Evolutionary conservation across 2,888 invertebrate genomes (phyloP).

Genomic region (Drosophila leonis): DNA sequence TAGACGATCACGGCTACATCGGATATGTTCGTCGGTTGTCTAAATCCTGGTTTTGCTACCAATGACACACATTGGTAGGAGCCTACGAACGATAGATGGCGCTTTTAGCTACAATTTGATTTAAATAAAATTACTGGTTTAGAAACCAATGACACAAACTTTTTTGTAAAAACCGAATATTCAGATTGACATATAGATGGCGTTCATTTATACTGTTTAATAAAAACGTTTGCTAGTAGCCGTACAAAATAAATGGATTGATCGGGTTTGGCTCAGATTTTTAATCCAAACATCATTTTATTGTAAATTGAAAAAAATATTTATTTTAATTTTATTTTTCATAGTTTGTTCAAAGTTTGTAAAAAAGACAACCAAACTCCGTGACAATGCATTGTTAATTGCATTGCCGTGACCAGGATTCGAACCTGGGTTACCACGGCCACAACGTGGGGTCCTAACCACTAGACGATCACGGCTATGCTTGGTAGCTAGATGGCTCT

Average conservation of each 20-base stretch:
- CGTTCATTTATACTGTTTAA: background rate
- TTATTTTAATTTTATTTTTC: no score
- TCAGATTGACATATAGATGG: background rate
- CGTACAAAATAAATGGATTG: no score
- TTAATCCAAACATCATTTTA: no score
- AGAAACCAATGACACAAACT: background rate
- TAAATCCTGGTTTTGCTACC: constrained; percentile 86
- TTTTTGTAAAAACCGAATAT: background rate
- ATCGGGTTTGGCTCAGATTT: background rate
- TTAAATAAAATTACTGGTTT: background rate
- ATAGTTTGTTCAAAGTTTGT: no score
- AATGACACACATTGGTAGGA: background rate
- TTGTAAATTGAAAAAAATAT: no score
- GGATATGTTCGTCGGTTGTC: constrained; percentile 61
- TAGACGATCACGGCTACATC: constrained; percentile 84
- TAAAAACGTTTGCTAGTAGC: no score
- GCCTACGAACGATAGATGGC: constrained; percentile 23
- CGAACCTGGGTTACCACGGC: constrained; percentile 85
- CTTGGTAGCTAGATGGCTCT: background rate
- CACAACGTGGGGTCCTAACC: constrained; percentile 85
- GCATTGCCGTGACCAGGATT: constrained; percentile 84
- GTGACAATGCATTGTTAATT: constrained; percentile 75
- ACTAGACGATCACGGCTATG: constrained; percentile 85
- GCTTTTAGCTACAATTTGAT: background rate
- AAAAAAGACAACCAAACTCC: constrained; percentile 36